Evolutionary conservation across 2,113 vertebrate species (phyloP), one percentile per base, ranked within the genome.

Genomic region (Ptychochromis oligacanthus): DNA sequence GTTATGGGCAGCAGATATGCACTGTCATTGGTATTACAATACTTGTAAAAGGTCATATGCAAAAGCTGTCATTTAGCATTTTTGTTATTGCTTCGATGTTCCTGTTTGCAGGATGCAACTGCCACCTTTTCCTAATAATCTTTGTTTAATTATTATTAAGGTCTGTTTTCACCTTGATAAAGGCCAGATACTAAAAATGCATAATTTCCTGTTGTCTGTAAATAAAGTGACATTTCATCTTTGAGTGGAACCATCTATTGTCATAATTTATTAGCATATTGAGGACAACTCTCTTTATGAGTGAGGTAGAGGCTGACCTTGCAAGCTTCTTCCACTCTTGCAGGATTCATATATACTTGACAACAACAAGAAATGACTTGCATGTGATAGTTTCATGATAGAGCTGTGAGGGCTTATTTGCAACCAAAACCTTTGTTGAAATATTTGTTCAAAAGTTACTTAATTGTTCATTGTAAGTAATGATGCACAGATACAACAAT

Each of bases 21-120:
- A 49, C 60, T 83, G 40, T 40, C 22, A 77, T 82, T 75, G 40
- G 79, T 31, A 65, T 80, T 26, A 34, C n/a, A 75, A 55, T 82
- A 18, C 46, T 6, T 2, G 5, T 82, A 36, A 83, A 72, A 83
- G 80, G 77, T 70, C 58, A 60, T 79, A 18, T 58, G 59, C n/a
- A 38, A 31, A 36, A 18, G 77, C 76, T 52, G 64, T 67, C 56
- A 59, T 57, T 81, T 83, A 61, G 18, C 38, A 5, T 58, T 78
- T 86, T 22, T 28, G 31, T 46, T 55, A 22, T 52, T 38, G n/a
- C 64, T 62, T 34, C n/a, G 36, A 5, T 56, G 52, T 77, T 78
- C 26, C 24, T 65, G 38, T 72, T 90, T 31, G 49, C 20, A n/a
- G 1, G 1, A 54, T 52, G 36, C 5, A 10, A 17, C 20, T 36